Percentiles rank a stretch among this genome's conserved stretches.
Conservation (phyloP, 1,140 invertebrate species). For the Musca domestica region DNA sequence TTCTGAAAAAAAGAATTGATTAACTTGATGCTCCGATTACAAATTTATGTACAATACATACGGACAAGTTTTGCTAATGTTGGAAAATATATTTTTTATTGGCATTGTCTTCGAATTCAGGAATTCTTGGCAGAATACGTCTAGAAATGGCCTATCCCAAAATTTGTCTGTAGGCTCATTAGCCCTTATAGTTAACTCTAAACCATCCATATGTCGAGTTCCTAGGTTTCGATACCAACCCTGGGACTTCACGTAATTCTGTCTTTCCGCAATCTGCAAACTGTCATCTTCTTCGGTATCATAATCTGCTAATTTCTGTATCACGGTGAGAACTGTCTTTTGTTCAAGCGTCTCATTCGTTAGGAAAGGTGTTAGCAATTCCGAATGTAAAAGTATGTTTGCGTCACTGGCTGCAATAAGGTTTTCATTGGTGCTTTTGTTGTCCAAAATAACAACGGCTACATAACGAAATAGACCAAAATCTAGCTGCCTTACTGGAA, state of each 20-base stretch:
- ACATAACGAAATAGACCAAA: slow-evolving; percentile 9
- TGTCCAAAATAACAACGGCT: slow-evolving; percentile 8
- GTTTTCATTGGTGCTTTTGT: neutral
- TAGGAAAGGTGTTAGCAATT: neutral
- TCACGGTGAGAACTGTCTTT: neutral
- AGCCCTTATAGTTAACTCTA: neutral
- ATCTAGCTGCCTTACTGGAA: neutral
- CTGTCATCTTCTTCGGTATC: neutral
- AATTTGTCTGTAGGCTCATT: neutral
- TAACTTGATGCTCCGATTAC: neutral
- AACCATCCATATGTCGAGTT: neutral
- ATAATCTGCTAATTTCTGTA: neutral
- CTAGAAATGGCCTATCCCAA: neutral
- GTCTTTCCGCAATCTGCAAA: neutral
- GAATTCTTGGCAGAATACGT: slow-evolving; percentile 7
- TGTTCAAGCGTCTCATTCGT: neutral
- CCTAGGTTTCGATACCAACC: neutral
- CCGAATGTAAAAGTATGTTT: neutral
- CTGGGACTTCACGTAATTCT: neutral
- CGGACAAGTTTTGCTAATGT: too few relatives aligned
- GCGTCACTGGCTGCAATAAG: neutral
- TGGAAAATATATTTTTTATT: too few relatives aligned
- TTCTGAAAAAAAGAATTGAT: neutral
- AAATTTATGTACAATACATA: neutral
- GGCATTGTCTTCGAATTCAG: neutral